These are phyloP conservation scores for Blastomussa wellsi DNA, from an alignment of 92 coral and sea anemone species.

Conservation along the genomic window DNA sequence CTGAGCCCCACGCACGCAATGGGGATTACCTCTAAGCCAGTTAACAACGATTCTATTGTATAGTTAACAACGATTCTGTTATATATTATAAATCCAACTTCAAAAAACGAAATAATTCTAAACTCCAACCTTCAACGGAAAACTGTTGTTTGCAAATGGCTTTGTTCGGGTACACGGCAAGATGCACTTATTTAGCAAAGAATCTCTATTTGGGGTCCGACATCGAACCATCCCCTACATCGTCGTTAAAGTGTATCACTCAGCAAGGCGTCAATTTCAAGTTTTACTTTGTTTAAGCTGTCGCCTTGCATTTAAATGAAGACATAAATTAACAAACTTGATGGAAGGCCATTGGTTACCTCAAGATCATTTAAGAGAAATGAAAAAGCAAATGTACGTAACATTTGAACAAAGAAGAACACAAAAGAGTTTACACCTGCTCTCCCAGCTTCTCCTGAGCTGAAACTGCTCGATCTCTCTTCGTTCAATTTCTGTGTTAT, in stretches of 20 bases:
- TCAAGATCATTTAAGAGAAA: too few species aligned
- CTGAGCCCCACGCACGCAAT: too few species aligned
- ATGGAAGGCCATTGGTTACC: too few species aligned
- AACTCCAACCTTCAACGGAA: neutral
- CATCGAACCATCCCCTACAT: too few species aligned
- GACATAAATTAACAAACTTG: neutral
- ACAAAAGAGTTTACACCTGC: constrained; percentile 49
- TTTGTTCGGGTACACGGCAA: neutral
- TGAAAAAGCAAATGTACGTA: too few species aligned
- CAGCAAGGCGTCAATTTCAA: neutral
- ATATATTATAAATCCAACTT: too few species aligned
- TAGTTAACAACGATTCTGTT: too few species aligned
- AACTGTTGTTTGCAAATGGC: neutral
- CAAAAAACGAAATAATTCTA: neutral
- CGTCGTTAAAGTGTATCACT: too few species aligned
- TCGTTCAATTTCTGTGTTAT: constrained; percentile 49
- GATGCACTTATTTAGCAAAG: neutral
- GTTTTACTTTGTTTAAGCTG: neutral
- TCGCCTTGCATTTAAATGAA: neutral
- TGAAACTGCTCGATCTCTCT: constrained; percentile 69
- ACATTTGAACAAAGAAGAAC: neutral
- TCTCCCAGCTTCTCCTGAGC: constrained; percentile 82
- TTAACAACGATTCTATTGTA: too few species aligned
- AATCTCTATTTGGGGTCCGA: neutral
- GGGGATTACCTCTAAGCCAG: too few species aligned